Percentiles rank a stretch among this genome's conserved stretches.
phyloP scores from a whole-genome alignment of 37 sponge, comb jelly and placozoan genomes.

The Axinella damicornis region DNA sequence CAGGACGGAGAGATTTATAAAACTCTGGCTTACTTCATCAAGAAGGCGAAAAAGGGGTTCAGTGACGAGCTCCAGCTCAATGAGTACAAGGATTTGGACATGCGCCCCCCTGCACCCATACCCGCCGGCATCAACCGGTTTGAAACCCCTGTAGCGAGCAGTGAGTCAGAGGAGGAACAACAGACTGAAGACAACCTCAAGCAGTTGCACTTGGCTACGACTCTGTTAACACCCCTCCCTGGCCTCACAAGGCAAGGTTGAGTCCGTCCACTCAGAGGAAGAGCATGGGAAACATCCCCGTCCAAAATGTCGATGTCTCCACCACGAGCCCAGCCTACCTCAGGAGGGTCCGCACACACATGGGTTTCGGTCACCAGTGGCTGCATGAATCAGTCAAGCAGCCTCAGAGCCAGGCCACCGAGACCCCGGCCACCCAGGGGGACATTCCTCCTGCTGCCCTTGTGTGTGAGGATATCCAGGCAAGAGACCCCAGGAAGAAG shows the following conservation, averaged over 20 bases:
- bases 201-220: too few species aligned
- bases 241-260: too few species aligned
- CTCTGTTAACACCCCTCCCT: too few species aligned
- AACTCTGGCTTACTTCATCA: conserved; percentile 35
- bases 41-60: background rate
- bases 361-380: too few species aligned
- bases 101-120: conserved; percentile 37
- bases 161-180: background rate
- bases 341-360: too few species aligned
- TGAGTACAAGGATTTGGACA: background rate
- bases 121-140: conserved; percentile 5
- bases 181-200: background rate
- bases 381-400: too few species aligned
- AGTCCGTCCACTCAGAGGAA: too few species aligned
- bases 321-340: too few species aligned
- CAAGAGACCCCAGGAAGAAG: background rate
- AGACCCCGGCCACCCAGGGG: background rate
- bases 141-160: background rate
- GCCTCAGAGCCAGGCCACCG: background rate
- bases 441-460: background rate
- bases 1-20: conserved; percentile 58
- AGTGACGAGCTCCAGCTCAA: background rate
- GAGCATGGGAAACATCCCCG: too few species aligned
- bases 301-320: too few species aligned
- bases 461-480: background rate